A percentile compares a stretch with the other conserved stretches of the same genome.
Evolutionary conservation across 2,888 invertebrate genomes (phyloP).

Genomic region (Drosophila hamatofila): DNA sequence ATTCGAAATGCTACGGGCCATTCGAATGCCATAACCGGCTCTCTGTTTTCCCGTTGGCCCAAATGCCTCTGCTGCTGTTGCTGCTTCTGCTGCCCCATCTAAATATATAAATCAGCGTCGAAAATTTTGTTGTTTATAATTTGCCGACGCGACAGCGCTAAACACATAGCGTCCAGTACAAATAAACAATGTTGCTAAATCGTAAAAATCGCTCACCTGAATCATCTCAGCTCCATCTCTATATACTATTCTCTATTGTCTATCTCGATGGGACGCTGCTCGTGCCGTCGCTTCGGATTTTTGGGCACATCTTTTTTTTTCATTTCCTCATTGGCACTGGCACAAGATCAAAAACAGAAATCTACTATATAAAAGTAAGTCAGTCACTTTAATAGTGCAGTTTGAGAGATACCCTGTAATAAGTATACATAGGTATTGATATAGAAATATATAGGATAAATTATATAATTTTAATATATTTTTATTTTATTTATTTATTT

Average conservation of each 20-base stretch:
- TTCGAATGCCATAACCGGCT: not conserved
- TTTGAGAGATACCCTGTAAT: not conserved
- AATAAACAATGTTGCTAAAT: constrained; percentile 63
- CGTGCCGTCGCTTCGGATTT: constrained; percentile 8
- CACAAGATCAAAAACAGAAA: constrained; percentile 9
- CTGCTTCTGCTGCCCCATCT: not conserved
- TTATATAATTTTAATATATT: not conserved
- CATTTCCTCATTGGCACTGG: constrained; percentile 7
- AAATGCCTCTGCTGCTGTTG: not conserved
- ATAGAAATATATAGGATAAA: not conserved
- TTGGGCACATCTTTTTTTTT: constrained; percentile 13
- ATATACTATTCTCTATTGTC: not conserved
- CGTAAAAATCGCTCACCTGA: constrained; percentile 58
- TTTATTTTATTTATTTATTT: too few species aligned
- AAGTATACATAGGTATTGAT: not conserved
- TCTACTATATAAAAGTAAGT: not conserved
- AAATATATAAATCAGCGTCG: constrained; percentile 26
- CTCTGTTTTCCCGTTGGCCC: not conserved
- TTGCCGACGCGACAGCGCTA: constrained; percentile 66
- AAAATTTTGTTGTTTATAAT: constrained; percentile 64
- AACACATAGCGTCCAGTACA: constrained; percentile 52
- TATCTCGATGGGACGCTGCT: constrained; percentile 13
- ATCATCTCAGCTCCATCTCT: constrained; percentile 15
- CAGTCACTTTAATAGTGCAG: not conserved
- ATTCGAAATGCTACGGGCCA: constrained; percentile 9